Conservation (phyloP, 64 coral and sea anemone genomes). For the Trachythela sp. region DNA sequence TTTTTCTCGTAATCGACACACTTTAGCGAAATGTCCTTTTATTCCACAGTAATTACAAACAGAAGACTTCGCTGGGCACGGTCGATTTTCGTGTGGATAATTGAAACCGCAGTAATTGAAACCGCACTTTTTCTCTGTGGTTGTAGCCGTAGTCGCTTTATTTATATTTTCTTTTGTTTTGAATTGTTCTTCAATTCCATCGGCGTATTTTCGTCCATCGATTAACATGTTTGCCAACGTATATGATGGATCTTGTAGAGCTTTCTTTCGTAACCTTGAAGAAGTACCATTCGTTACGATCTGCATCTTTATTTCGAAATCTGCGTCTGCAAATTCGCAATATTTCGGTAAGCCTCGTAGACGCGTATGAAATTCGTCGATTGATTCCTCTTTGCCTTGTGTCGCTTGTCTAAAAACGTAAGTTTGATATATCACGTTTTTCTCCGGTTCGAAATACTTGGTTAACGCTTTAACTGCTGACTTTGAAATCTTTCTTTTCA, state of each 20-base stretch:
- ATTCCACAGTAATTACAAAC: background rate
- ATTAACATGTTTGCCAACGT: background rate
- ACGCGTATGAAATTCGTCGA: constrained; percentile 21
- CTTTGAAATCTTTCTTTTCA: background rate
- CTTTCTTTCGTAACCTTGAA: too few relatives aligned
- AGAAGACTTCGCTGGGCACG: background rate
- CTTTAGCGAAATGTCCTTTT: background rate
- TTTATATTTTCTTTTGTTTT: background rate
- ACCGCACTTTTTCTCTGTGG: too few relatives aligned
- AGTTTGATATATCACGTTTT: too few relatives aligned
- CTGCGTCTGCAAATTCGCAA: background rate
- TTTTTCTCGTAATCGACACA: background rate
- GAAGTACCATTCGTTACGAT: background rate
- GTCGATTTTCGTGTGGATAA: constrained; percentile 24
- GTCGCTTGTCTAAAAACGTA: too few relatives aligned
- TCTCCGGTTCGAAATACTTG: too few relatives aligned
- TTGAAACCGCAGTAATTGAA: constrained; percentile 27
- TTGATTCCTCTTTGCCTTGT: too few relatives aligned
- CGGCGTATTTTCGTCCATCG: background rate
- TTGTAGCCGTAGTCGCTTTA: background rate
- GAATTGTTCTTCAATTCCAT: background rate
- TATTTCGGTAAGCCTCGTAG: background rate
- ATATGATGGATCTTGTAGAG: background rate
- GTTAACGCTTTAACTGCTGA: background rate
- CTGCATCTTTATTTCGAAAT: too few relatives aligned